Evolutionary conservation across 2,888 invertebrate species (phyloP).

Genomic region (Xestia ashworthii): DNA sequence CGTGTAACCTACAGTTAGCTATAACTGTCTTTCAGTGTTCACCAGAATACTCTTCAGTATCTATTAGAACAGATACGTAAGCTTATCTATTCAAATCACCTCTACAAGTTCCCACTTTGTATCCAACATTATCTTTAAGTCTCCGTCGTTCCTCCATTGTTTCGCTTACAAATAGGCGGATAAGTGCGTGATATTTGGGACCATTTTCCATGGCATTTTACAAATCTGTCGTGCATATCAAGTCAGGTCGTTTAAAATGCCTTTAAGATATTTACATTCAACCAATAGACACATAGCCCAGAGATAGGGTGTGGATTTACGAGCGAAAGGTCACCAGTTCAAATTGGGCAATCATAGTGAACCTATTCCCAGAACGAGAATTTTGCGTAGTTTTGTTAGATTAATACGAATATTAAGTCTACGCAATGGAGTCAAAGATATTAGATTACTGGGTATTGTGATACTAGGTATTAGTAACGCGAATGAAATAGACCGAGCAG

Average conservation of each 20-base stretch:
- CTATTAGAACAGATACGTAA: conserved; percentile 14
- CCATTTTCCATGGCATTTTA: conserved; percentile 59
- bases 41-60: not conserved
- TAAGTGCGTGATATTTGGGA: conserved; percentile 59
- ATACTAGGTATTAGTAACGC: conserved; percentile 38
- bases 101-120: conserved; percentile 18
- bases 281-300: conserved; percentile 56
- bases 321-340: conserved; percentile 66
- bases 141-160: conserved; percentile 44
- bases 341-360: conserved; percentile 65
- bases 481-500: conserved; percentile 31
- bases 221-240: conserved; percentile 66
- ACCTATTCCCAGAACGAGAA: conserved; percentile 58
- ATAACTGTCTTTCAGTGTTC: not conserved
- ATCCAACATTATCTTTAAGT: conserved; percentile 43
- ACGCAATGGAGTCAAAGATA: conserved; percentile 56
- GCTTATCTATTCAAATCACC: conserved; percentile 21
- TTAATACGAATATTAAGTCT: conserved; percentile 57
- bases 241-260: conserved; percentile 59
- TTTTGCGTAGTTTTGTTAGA: conserved; percentile 62
- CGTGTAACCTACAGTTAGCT: not conserved
- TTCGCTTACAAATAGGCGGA: conserved; percentile 47
- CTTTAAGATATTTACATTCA: conserved; percentile 66
- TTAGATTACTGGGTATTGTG: conserved; percentile 52
- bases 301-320: conserved; percentile 67